Conservation (phyloP, 2,113 vertebrate species). For the Maccullochella peelii region DNA sequence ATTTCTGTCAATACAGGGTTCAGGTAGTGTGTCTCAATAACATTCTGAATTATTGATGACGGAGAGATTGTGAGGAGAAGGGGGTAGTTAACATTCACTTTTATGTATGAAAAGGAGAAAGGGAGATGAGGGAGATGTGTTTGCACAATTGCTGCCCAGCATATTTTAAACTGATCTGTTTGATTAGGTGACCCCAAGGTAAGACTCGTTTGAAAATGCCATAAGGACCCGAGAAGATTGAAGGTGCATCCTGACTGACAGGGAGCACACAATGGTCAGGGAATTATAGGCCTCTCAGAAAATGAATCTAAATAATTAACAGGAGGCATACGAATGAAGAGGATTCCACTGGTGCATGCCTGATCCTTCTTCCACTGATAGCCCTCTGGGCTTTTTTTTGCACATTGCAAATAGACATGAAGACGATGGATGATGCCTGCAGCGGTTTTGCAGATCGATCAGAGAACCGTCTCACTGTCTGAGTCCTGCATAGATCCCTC, state of each 20-base stretch:
- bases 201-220: slow-evolving; percentile 43
- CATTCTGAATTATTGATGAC: slow-evolving; percentile 84
- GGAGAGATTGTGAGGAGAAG: slow-evolving; percentile 56
- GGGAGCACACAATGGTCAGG: slow-evolving; percentile 34
- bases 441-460: slow-evolving; percentile 77
- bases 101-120: slow-evolving; percentile 62
- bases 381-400: slow-evolving; percentile 27
- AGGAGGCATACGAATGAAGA: slow-evolving; percentile 50
- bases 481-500: slow-evolving; percentile 67
- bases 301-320: slow-evolving; percentile 73
- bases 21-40: slow-evolving; percentile 84
- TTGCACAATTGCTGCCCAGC: slow-evolving; percentile 34
- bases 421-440: slow-evolving; percentile 73
- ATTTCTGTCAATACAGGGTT: slow-evolving; percentile 83
- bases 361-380: slow-evolving; percentile 46
- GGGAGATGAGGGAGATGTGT: slow-evolving; percentile 39
- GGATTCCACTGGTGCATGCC: slow-evolving; percentile 43
- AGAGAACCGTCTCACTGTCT: slow-evolving; percentile 69
- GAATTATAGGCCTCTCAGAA: slow-evolving; percentile 55
- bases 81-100: slow-evolving; percentile 72
- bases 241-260: slow-evolving; percentile 40
- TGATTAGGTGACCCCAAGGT: slow-evolving; percentile 56
- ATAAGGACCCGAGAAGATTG: slow-evolving; percentile 28
- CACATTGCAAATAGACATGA: slow-evolving; percentile 59
- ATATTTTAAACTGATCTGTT: slow-evolving; percentile 69